Conservation (phyloP, 2,797 vertebrate species). For the Sebastolobus alascanus region DNA sequence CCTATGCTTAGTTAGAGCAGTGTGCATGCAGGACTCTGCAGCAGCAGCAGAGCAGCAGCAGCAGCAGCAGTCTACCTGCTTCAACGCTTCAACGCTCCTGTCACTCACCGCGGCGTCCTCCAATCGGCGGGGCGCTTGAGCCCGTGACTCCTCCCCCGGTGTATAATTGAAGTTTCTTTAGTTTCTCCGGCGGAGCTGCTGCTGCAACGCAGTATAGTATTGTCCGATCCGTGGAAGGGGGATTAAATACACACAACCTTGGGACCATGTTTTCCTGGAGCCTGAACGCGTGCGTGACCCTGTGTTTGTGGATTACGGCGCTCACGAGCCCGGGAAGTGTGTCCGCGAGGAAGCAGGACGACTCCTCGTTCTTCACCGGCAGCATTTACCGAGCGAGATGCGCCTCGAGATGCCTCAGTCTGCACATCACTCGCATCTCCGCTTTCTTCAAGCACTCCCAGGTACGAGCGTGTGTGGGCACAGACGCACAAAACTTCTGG, state of each 20-base stretch:
- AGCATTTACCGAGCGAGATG: conserved; percentile 92
- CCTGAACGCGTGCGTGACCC: conserved; percentile 77
- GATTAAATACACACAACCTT: conserved; percentile 70
- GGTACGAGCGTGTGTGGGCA: conserved; percentile 80
- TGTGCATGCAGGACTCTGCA: conserved; percentile 31
- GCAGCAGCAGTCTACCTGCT: conserved; percentile 78
- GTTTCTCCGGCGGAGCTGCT: conserved; percentile 80
- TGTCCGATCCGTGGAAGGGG: conserved; percentile 72
- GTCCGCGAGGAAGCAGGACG: conserved; percentile 88
- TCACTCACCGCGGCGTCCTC: conserved; percentile 78
- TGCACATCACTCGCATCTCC: conserved; percentile 97
- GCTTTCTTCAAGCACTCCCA: conserved; percentile 93
- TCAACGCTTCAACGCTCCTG: conserved; percentile 57
- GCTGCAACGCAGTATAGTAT: conserved; percentile 66
- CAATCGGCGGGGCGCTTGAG: conserved; percentile 77
- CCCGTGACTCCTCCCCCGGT: conserved; percentile 81
- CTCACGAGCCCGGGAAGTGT: conserved; percentile 79
- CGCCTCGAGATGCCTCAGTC: conserved; percentile 94
- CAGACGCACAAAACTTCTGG: conserved; percentile 37
- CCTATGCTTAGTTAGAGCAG: background rate
- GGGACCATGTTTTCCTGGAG: conserved; percentile 86
- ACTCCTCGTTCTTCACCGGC: conserved; percentile 85
- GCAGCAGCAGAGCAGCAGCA: conserved; percentile 28
- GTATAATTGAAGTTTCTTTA: conserved; percentile 88
- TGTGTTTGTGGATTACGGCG: conserved; percentile 90